These are phyloP conservation scores for Nibea albiflora DNA, from an alignment of 2,113 vertebrate species.

Conservation along the genomic window DNA sequence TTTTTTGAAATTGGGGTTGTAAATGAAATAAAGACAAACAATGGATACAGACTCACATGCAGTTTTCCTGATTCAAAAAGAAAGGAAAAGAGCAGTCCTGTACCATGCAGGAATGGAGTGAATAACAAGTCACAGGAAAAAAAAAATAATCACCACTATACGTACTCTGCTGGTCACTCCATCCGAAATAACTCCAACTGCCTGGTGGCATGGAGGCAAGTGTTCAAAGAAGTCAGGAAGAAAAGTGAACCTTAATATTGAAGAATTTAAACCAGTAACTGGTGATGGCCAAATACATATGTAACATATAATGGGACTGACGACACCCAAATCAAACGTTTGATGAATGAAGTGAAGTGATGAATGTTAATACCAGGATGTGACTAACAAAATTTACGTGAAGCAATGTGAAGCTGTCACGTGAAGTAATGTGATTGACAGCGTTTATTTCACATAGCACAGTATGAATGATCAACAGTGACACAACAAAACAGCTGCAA, in stretches of 20 bases:
- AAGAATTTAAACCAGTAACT: conserved; percentile 8
- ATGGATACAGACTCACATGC: conserved; percentile 23
- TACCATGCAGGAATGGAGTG: conserved; percentile 17
- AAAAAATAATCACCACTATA: conserved; percentile 80
- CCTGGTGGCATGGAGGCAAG: conserved; percentile 88
- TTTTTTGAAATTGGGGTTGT: no score
- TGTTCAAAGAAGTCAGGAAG: conserved; percentile 55
- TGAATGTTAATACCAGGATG: not conserved
- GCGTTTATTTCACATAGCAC: not conserved
- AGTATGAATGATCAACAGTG: not conserved
- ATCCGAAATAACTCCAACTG: conserved; percentile 94
- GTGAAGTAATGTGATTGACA: not conserved
- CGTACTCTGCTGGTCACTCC: conserved; percentile 96
- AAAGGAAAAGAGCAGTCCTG: not conserved
- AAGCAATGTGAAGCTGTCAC: not conserved
- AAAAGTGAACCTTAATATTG: conserved; percentile 43
- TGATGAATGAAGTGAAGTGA: not conserved
- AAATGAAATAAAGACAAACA: conserved; percentile 1
- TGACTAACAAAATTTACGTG: not conserved
- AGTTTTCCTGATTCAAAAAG: not conserved
- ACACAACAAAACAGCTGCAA: not conserved
- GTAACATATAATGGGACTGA: not conserved
- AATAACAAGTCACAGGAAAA: not conserved
- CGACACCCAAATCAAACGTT: not conserved
- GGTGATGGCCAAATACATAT: not conserved